Base-by-base conservation (phyloP, 2,797 vertebrate genomes). In the Acanthopagrus latus region DNA sequence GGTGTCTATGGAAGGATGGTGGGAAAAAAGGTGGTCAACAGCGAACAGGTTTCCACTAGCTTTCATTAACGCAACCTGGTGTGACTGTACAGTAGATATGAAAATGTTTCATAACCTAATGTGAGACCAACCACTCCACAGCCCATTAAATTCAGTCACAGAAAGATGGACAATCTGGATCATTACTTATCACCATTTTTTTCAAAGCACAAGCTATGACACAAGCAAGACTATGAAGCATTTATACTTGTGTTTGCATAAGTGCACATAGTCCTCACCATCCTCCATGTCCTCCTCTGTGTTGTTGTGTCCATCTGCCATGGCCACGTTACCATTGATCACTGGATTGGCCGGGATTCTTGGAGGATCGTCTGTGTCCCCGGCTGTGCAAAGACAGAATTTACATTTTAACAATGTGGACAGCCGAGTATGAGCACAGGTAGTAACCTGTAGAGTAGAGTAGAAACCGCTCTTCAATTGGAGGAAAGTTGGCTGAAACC, bases 261-360 rank as follows among this genome's bases (percentile, higher is more conserved):
- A 65, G 27, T 46, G 23, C 43, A 46, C 23, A 51, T 56, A 7
- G 12, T 81, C 21, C 96, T 96, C 87, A 99, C 98, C 98, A 60
- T 99, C 98, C 90, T 99, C 98, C 98, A 99, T 99, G 80, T 99
- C 98, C 87, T 99, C 98, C 87, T 99, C 98, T 71, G 97, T 96
- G 93, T 97, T 99, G 92, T 97, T 98, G 90, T 99, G 98, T 78
- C 98, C 97, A 0, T 99, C 98, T 71, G 96, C 96, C 96, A 99
- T 97, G 23, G 98, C 96, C 92, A 99, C 95, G 80, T 99, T 99
- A 79, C 98, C 98, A 86, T 99, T 99, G 94, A 99, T 99, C 87
- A 99, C 97, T 76, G 98, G 97, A 90, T 98, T 99, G 71, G 96
- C 96, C 9, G 98, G 97, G 86, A 99, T 98, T 97, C 97, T 98